These are phyloP conservation scores for Crioceris asparagi DNA, from an alignment of 2,888 invertebrate species.

Conservation along the genomic window DNA sequence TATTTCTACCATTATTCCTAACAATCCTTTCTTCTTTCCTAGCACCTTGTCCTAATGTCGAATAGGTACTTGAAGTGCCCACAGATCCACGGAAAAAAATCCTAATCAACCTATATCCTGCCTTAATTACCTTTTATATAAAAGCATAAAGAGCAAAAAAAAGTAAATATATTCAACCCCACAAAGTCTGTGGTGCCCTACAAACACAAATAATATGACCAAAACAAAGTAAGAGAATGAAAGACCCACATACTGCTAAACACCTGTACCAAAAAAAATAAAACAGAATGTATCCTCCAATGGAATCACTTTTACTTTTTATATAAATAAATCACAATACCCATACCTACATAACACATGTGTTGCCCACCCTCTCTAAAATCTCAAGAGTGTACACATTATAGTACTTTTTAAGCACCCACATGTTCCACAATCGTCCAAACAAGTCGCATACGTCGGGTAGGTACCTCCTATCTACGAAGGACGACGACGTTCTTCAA, in stretches of 20 bases:
- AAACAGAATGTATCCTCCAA: slow-evolving; percentile 19
- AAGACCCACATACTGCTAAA: too few relatives aligned
- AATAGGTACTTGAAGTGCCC: slow-evolving; percentile 3
- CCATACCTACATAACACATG: slow-evolving; percentile 25
- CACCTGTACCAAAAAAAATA: slow-evolving; percentile 26
- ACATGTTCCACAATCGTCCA: slow-evolving; percentile 19
- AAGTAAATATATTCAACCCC: slow-evolving; percentile 15
- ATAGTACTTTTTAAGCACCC: slow-evolving; percentile 18
- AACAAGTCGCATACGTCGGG: too few relatives aligned
- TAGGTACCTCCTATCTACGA: too few relatives aligned
- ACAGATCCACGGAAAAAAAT: slow-evolving; percentile 16
- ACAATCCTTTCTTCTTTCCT: neutral
- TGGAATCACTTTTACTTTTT: slow-evolving; percentile 24
- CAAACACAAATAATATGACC: slow-evolving; percentile 8
- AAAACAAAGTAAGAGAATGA: slow-evolving; percentile 21
- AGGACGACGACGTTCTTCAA: too few relatives aligned
- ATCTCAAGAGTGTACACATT: slow-evolving; percentile 24
- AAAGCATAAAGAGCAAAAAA: slow-evolving; percentile 10
- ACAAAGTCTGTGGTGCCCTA: too few relatives aligned
- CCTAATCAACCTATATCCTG: slow-evolving; percentile 15
- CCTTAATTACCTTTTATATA: slow-evolving; percentile 18
- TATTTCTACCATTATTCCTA: too few relatives aligned
- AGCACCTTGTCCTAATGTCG: slow-evolving; percentile 9
- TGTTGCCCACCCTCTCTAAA: slow-evolving; percentile 19
- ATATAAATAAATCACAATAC: slow-evolving; percentile 22